A percentile compares a stretch with the other conserved stretches of the same genome.
Evolutionary conservation across 2,797 vertebrate species (phyloP).

Genomic region (Urophycis tenuis): DNA sequence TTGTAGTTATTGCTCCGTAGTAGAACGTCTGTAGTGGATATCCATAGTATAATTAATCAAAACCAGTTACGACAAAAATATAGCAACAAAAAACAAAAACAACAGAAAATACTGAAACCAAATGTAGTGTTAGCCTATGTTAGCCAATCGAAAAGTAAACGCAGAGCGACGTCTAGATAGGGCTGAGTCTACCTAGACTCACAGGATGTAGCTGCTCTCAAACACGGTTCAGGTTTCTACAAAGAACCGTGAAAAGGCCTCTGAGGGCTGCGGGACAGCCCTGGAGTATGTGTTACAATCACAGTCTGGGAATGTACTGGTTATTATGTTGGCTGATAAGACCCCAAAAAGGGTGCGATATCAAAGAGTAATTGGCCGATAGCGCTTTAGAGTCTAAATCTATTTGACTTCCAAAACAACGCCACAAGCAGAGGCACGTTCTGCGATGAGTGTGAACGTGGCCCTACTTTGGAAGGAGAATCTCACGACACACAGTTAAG

Average conservation of each 20-base stretch:
- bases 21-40: slow-evolving; percentile 31
- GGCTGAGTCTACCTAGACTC: slow-evolving; percentile 28
- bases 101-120: slow-evolving; percentile 57
- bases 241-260: slow-evolving; percentile 24
- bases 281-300: slow-evolving; percentile 52
- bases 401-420: slow-evolving; percentile 34
- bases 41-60: slow-evolving; percentile 32
- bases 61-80: slow-evolving; percentile 32
- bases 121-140: slow-evolving; percentile 52
- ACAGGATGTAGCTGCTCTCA: neutral
- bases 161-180: slow-evolving; percentile 20
- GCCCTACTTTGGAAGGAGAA: neutral
- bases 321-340: slow-evolving; percentile 49
- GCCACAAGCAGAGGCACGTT: slow-evolving; percentile 57
- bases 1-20: slow-evolving; percentile 42
- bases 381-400: slow-evolving; percentile 16
- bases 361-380: neutral
- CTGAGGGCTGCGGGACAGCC: slow-evolving; percentile 19
- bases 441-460: slow-evolving; percentile 35
- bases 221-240: slow-evolving; percentile 14
- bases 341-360: slow-evolving; percentile 21
- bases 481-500: neutral
- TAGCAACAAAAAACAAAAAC: slow-evolving; percentile 41
- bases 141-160: slow-evolving; percentile 42
- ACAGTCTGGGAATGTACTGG: slow-evolving; percentile 68